Base-by-base conservation (phyloP, 2,113 vertebrate species). In the Spilogale gracilis region DNA sequence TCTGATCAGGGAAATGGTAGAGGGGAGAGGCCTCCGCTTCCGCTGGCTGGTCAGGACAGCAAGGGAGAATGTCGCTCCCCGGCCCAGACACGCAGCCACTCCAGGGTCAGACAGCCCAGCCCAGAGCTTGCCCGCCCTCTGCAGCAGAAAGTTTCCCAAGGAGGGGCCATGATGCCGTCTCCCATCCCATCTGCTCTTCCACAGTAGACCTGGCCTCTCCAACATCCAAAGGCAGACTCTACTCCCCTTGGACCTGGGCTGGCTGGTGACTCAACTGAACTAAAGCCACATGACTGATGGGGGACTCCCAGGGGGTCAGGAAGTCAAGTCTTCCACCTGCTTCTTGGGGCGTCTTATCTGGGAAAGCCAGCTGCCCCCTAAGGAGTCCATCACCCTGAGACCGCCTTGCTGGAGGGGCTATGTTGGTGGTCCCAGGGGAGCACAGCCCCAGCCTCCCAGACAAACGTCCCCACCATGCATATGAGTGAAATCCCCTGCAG, bases 381-480 rank as follows among this genome's bases (percentile, higher is more conserved):
- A 45, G 38, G 6, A 38, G 48, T 52, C 83, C 89, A 43, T 3
- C 4, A 23, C 9, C 25, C 17, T 43, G 50, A 38, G n/a, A 30
- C 50, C 0, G 0, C 58, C 30, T 0, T 3, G 21, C 74, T 27
- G 20, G 45, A n/a, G 52, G 32, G 4, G 9, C 52, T 63, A 32
- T 4, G 18, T 45, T 6, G 17, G 9, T 1, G 2, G 23, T 54
- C 25, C 63, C 32, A 10, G n/a, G 63, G 43, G 32, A 50, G 9
- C 2, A 32, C 61, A 2, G 1, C 32, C 20, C 32, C 11, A 1
- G 61, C 10, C 38, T 38, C 38, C 38, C 38, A 38, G 38, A 38
- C 38, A 38, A 38, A 38, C 12, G 1, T 16, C 63, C 8, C 63
- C 13, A 63, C 61, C 27, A 16, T 0, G 0, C 1, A 1, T 0